Conservation (phyloP, 2,797 vertebrate genomes). For the Pipistrellus pipistrellus region DNA sequence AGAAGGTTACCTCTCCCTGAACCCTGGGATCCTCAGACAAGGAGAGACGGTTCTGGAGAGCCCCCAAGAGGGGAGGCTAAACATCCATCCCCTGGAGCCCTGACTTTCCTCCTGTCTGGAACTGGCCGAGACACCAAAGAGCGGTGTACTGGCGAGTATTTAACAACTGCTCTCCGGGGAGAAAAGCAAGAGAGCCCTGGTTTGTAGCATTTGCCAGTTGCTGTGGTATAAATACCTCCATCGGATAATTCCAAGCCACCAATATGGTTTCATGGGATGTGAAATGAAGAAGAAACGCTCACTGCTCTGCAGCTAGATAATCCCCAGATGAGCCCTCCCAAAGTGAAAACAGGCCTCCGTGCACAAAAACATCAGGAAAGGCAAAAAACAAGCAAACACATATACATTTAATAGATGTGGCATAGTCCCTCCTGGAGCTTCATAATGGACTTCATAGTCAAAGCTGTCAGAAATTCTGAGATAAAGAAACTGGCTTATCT, state of each 20-base stretch:
- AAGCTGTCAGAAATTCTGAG: not conserved
- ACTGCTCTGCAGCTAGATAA: not conserved
- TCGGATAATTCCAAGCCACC: not conserved
- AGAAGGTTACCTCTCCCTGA: not conserved
- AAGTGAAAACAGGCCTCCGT: not conserved
- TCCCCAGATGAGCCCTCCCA: not conserved
- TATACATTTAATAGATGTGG: rapidly evolving
- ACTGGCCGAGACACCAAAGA: not conserved
- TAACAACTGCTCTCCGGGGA: not conserved
- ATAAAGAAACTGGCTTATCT: not conserved
- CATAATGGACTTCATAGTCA: not conserved
- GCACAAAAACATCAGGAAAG: not conserved
- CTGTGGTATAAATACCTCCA: not conserved
- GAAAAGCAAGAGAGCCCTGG: not conserved
- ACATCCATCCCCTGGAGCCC: not conserved
- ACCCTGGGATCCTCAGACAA: not conserved
- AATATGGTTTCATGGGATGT: rapidly evolving
- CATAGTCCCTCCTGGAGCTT: not conserved
- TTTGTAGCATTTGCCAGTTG: not conserved
- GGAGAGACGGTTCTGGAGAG: not conserved
- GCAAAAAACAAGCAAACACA: not conserved
- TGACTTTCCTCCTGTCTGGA: not conserved
- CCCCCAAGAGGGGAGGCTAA: not conserved
- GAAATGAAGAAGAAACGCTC: not conserved
- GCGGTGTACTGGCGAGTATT: no score